Percentiles rank a stretch among this genome's conserved stretches.
Evolutionary conservation across 2,797 vertebrate genomes (phyloP).

Genomic region (Brachyrhaphis roseni): DNA sequence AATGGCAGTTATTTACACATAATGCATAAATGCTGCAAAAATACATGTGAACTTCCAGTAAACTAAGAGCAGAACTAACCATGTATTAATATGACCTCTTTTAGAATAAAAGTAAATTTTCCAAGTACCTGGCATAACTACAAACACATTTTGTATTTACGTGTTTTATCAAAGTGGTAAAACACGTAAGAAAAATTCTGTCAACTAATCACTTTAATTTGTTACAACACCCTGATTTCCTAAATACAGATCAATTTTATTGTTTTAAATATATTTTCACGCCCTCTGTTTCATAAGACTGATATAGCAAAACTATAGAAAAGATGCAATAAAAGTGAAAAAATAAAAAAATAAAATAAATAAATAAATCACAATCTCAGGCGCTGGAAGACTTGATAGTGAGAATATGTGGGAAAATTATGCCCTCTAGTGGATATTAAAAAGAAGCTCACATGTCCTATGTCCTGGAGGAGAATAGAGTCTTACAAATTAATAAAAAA

Average conservation of each 20-base stretch:
- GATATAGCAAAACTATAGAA: background rate
- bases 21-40: background rate
- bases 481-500: background rate
- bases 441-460: background rate
- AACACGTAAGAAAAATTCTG: background rate
- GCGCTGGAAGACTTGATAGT: background rate
- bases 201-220: background rate
- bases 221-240: background rate
- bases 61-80: background rate
- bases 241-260: background rate
- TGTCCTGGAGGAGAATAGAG: background rate
- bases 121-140: background rate
- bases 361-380: background rate
- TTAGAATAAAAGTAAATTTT: background rate
- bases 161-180: background rate
- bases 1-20: background rate
- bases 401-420: constrained; percentile 4
- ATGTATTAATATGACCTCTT: background rate
- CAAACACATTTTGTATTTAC: background rate
- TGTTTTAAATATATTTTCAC: too few species aligned
- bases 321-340: background rate
- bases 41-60: background rate
- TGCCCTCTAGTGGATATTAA: constrained; percentile 48
- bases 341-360: background rate
- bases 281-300: background rate